Conservation (phyloP, 2,888 invertebrate species). For the Leptarthrus brevirostris region DNA sequence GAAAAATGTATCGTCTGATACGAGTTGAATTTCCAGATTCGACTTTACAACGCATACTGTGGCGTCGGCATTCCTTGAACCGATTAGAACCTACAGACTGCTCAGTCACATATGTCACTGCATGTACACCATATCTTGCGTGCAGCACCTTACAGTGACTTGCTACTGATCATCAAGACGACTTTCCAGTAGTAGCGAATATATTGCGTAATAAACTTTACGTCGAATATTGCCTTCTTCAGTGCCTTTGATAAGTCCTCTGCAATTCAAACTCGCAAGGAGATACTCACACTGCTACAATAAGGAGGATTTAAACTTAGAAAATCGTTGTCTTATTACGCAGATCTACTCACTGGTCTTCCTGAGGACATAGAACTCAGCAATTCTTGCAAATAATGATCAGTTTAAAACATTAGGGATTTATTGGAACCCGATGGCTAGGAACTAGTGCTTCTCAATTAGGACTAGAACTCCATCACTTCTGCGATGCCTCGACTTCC, state of each 20-base stretch:
- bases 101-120: constrained; percentile 48
- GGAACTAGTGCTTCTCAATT: background rate
- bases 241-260: too few species aligned
- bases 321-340: background rate
- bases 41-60: constrained; percentile 45
- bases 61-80: constrained; percentile 3
- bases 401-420: background rate
- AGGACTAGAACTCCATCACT: background rate
- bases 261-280: too few species aligned
- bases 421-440: background rate
- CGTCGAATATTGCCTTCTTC: too few species aligned
- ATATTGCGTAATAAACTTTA: too few species aligned
- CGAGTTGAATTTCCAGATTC: constrained; percentile 17
- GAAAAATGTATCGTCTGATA: constrained; percentile 51
- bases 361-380: background rate
- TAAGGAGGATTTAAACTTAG: background rate
- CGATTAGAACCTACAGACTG: constrained; percentile 28
- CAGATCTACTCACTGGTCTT: background rate
- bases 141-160: too few species aligned
- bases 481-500: background rate
- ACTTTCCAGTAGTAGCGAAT: too few species aligned
- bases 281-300: too few species aligned
- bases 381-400: background rate
- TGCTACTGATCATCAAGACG: constrained; percentile 20
- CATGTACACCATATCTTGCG: constrained; percentile 35